Evolutionary conservation across 2,797 vertebrate genomes (phyloP).

Genomic region (Sebastes baramenuke): DNA sequence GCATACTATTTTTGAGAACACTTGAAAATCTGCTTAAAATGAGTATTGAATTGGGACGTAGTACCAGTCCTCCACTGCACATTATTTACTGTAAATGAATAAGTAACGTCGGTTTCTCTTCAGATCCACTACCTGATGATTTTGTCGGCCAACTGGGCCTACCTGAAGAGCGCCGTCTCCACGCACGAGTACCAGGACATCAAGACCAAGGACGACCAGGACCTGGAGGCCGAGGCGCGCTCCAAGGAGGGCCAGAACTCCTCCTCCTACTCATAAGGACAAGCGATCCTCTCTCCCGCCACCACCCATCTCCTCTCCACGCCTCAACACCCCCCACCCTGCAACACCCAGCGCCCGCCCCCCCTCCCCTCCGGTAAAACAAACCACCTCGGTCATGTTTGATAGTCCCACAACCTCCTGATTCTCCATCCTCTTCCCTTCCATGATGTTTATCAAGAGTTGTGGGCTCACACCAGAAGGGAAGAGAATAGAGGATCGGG

Average conservation of each 20-base stretch:
- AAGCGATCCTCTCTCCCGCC: conserved; percentile 52
- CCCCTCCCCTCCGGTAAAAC: conserved; percentile 36
- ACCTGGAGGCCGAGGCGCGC: conserved; percentile 96
- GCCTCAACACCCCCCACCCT: conserved; percentile 37
- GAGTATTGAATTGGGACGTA: not conserved
- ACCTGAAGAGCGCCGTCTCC: conserved; percentile 97
- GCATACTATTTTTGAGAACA: not conserved
- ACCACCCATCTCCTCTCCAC: conserved; percentile 47
- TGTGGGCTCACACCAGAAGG: conserved; percentile 43
- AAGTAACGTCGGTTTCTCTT: conserved; percentile 61
- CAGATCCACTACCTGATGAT: conserved; percentile 99
- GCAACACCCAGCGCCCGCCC: conserved; percentile 60
- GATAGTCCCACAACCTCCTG: conserved; percentile 58
- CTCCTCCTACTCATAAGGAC: conserved; percentile 96
- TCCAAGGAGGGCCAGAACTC: conserved; percentile 99
- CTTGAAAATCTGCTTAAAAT: not conserved
- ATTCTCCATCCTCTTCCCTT: conserved; percentile 67
- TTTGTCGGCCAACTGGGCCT: conserved; percentile 98
- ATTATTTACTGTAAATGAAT: not conserved
- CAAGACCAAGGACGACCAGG: conserved; percentile 98
- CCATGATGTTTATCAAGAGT: conserved; percentile 16
- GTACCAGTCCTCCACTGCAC: not conserved
- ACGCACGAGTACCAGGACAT: conserved; percentile 98
- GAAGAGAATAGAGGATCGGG: conserved; percentile 64
- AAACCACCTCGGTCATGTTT: conserved; percentile 68